These are phyloP conservation scores for Uloborus diversus DNA, from an alignment of 1,140 invertebrate species.

Conservation along the genomic window DNA sequence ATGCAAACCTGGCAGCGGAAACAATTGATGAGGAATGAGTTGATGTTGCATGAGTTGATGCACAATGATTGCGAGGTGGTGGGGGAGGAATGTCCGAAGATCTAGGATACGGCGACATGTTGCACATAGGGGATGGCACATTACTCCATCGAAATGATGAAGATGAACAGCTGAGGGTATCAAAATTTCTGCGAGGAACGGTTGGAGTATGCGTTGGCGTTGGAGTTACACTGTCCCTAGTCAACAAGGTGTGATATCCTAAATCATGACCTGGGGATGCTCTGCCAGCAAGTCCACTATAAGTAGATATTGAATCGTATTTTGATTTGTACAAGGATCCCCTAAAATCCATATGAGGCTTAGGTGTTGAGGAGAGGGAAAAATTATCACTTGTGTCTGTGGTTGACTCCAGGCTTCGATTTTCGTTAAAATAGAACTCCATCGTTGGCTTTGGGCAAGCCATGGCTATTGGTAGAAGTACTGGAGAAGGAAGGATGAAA, in stretches of 20 bases:
- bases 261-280: conserved; percentile 74
- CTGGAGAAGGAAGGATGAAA: no score
- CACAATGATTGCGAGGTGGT: conserved; percentile 27
- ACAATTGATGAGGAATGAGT: not conserved
- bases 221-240: conserved; percentile 67
- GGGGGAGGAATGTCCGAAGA: conserved; percentile 6
- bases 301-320: conserved; percentile 42
- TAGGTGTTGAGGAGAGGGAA: conserved; percentile 36
- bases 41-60: conserved; percentile 23
- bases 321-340: conserved; percentile 43
- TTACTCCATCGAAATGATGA: conserved; percentile 41
- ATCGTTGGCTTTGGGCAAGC: conserved; percentile 15
- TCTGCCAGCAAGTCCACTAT: conserved; percentile 52
- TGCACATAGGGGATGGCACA: conserved; percentile 30
- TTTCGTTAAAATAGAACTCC: conserved; percentile 44
- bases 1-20: no score
- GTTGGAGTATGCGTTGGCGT: conserved; percentile 56
- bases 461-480: no score
- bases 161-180: conserved; percentile 61
- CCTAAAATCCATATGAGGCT: conserved; percentile 15
- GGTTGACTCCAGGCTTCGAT: conserved; percentile 15
- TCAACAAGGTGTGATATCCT: conserved; percentile 78
- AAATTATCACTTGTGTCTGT: conserved; percentile 37
- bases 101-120: conserved; percentile 36
- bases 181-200: conserved; percentile 31